Evolutionary conservation across 1,140 invertebrate genomes (phyloP).

Genomic region (Drosophila sproati): DNA sequence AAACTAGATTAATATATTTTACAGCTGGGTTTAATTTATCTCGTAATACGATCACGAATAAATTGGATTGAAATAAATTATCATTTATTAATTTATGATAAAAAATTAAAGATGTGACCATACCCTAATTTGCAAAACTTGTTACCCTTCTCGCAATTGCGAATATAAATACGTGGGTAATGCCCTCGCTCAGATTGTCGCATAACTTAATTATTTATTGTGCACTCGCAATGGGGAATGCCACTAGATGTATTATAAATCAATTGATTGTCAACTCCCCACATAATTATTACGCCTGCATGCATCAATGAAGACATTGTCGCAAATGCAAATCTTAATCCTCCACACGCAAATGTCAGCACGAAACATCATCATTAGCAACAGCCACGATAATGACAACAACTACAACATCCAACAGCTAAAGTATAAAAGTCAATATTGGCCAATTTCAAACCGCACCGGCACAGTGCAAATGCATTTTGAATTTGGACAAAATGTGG

Average conservation of each 20-base stretch:
- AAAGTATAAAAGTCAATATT: conserved; percentile 6
- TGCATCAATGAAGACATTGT: conserved; percentile 36
- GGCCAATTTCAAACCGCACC: conserved; percentile 16
- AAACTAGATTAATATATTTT: neutral
- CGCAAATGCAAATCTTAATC: conserved; percentile 36
- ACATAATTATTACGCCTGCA: conserved; percentile 11
- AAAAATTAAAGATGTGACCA: too few species aligned
- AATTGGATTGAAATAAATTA: too few species aligned
- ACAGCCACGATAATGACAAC: neutral
- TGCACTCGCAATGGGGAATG: neutral
- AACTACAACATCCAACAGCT: neutral
- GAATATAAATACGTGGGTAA: too few species aligned
- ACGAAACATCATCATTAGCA: conserved; percentile 8
- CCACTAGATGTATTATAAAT: conserved; percentile 29
- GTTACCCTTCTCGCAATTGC: too few species aligned
- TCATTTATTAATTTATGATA: too few species aligned
- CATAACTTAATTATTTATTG: conserved; percentile 6
- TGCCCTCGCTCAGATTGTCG: neutral
- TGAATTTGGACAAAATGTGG: neutral
- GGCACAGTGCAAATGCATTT: conserved; percentile 39
- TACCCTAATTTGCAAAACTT: too few species aligned
- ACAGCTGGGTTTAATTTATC: neutral
- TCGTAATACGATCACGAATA: too few species aligned
- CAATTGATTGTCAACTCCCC: conserved; percentile 28
- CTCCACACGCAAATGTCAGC: conserved; percentile 51